Percentiles rank a stretch among this genome's conserved stretches.
These are phyloP conservation scores for Crossocerus cetratus DNA, from an alignment of 2,888 invertebrate species.

Conservation along the genomic window DNA sequence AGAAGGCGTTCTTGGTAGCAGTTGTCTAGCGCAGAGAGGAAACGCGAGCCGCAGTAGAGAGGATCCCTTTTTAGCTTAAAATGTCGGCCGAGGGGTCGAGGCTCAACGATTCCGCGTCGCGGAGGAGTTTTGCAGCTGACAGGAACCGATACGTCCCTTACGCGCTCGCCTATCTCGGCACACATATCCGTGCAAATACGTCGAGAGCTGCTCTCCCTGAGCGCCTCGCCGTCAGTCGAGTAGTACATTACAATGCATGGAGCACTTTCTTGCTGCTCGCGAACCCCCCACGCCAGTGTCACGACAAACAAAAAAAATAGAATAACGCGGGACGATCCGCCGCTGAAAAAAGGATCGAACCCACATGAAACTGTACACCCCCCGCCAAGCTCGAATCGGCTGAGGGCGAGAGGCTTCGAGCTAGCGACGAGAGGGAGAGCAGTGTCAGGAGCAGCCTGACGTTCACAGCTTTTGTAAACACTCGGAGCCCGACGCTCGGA, in stretches of 20 bases:
- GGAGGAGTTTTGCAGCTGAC: conserved; percentile 30
- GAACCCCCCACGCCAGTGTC: background rate
- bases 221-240: conserved; percentile 7
- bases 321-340: conserved; percentile 4
- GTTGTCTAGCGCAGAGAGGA: no score
- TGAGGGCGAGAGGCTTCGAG: conserved; percentile 40
- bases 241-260: conserved; percentile 59
- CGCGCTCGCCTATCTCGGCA: background rate
- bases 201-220: conserved; percentile 9
- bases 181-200: conserved; percentile 28
- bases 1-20: no score
- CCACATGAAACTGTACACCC: conserved; percentile 58
- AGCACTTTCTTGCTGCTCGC: conserved; percentile 12
- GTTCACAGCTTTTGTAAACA: conserved; percentile 74
- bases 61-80: conserved; percentile 3
- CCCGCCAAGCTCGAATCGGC: conserved; percentile 24
- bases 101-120: conserved; percentile 9
- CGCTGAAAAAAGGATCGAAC: conserved; percentile 22
- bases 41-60: background rate
- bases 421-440: conserved; percentile 42
- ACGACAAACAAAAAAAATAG: conserved; percentile 22
- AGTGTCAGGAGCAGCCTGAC: conserved; percentile 70
- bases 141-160: conserved; percentile 26
- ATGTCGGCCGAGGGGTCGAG: background rate
- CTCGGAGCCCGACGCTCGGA: conserved; percentile 26